Evolutionary conservation across 1,140 invertebrate genomes (phyloP).

Genomic region (Pseudomyrmex flavicornis): DNA sequence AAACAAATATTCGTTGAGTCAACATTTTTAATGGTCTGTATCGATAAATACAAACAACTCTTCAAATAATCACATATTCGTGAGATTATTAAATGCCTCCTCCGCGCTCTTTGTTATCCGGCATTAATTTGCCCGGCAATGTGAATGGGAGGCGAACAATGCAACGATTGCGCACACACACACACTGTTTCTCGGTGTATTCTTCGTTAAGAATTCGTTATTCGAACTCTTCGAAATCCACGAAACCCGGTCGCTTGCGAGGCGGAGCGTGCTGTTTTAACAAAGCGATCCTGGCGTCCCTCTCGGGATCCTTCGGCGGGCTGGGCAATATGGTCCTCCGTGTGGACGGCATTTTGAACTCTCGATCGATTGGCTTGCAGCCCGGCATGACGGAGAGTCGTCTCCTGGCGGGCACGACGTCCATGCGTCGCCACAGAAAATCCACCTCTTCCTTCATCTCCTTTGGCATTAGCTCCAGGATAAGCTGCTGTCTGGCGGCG

Average conservation of each 20-base stretch:
- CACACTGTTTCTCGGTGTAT: background rate
- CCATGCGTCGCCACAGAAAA: constrained; percentile 75
- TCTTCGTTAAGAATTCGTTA: constrained; percentile 36
- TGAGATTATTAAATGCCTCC: too few relatives aligned
- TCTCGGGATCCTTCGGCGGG: constrained; percentile 63
- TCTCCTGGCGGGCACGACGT: constrained; percentile 71
- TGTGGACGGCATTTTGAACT: constrained; percentile 68
- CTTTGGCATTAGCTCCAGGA: constrained; percentile 74
- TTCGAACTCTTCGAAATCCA: constrained; percentile 75
- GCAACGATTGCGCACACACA: background rate
- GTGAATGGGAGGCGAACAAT: background rate
- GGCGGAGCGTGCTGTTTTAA: constrained; percentile 63
- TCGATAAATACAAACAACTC: too few relatives aligned
- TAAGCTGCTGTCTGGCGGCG: constrained; percentile 69
- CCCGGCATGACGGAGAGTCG: constrained; percentile 80
- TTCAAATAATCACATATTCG: too few relatives aligned
- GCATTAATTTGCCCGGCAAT: background rate
- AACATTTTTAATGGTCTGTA: too few relatives aligned
- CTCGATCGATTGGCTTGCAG: constrained; percentile 75
- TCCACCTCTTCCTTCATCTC: constrained; percentile 72
- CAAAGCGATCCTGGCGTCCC: constrained; percentile 61
- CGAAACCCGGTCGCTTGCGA: constrained; percentile 68
- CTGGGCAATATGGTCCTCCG: constrained; percentile 70
- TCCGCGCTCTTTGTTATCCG: background rate
- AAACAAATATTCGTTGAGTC: too few relatives aligned